Base-by-base conservation (phyloP, 92 coral and sea anemone species). In the Bergia puertoricense region DNA sequence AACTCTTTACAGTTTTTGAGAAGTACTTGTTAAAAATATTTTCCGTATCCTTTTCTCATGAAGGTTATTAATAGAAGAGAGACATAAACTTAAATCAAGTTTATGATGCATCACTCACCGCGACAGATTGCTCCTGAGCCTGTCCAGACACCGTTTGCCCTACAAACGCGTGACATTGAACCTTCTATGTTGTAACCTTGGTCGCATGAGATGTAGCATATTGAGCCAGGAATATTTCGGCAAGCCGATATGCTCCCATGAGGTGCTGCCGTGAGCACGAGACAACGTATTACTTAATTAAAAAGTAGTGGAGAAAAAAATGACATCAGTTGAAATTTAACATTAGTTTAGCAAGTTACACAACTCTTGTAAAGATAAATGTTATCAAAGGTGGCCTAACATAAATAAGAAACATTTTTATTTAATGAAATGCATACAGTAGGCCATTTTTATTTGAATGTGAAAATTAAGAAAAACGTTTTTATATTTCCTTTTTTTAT, bases 231-330 rank as follows among this genome's bases (percentile, higher is more conserved):
- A 5, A 30, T 41, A 44, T 37, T 73, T 73, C 42, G 15, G 45
- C 77, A 73, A 38, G 77, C 39, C 40, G 77, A 73, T 36, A 73
- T 73, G 6, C 41, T 73, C 37, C 77, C 77, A 73, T 73, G 43
- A 36, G 77, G 8, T 16, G 77, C 45, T 9, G 77, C 77, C 14
- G 45, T 10, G 40, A 73, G 77, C 42, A 1, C 18, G 39, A 44
- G 77, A 7, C 77, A 73, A 5, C 77, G 77, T 38, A 8, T 30
- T 14, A 73, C 77, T 73, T 73, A 36, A 71, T 51, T 51, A 6
- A 51, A 8, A 51, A 51, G 15, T 15, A 51, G 57, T 51, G 57
- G 11, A 51, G 15, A 51, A 51, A 51, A 46, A 8, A 51, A 51
- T 51, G 11, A 51, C 57, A 10, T 51, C 57, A 51, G 57, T 51